These are phyloP conservation scores for Henricia sp. DNA, from an alignment of 53 echinoderm and acorn worm species.

Conservation along the genomic window DNA sequence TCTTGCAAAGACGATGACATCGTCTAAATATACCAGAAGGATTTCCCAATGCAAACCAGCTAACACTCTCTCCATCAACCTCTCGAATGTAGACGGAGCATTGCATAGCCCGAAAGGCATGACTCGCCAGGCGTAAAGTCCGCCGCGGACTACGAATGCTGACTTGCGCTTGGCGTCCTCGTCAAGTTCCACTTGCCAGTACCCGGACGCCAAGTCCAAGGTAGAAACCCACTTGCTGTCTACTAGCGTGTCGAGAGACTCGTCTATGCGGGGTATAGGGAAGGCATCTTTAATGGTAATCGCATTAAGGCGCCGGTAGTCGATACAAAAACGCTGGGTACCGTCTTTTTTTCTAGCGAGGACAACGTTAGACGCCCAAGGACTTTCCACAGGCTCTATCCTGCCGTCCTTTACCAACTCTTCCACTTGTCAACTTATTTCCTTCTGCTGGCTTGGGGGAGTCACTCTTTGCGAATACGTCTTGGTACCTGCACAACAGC, in stretches of 20 bases:
- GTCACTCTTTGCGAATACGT: too few relatives aligned
- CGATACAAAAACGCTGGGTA: slow-evolving; percentile 37
- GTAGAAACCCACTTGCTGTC: too few relatives aligned
- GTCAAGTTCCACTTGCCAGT: too few relatives aligned
- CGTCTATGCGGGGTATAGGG: slow-evolving; percentile 33
- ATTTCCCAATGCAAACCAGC: slow-evolving; percentile 38
- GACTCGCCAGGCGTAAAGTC: too few relatives aligned
- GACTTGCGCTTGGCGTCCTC: too few relatives aligned
- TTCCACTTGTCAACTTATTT: slow-evolving; percentile 49
- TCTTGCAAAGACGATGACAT: slow-evolving; percentile 30
- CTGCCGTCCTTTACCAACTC: too few relatives aligned
- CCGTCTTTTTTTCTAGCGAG: too few relatives aligned
- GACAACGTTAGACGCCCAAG: too few relatives aligned
- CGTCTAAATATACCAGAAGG: slow-evolving; percentile 46
- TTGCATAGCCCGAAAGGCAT: slow-evolving; percentile 51
- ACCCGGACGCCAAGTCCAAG: too few relatives aligned
- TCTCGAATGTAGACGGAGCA: slow-evolving; percentile 41
- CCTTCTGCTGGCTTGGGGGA: slow-evolving; percentile 45
- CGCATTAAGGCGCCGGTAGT: too few relatives aligned
- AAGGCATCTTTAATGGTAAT: slow-evolving; percentile 44
- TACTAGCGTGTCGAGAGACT: slow-evolving; percentile 26
- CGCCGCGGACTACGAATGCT: too few relatives aligned
- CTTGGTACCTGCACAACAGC: slow-evolving; percentile 15
- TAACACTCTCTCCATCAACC: slow-evolving; percentile 42
- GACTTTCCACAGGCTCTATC: too few relatives aligned